These are phyloP conservation scores for Caenorhabditis zanzibari DNA, from an alignment of 2,888 invertebrate species.

Conservation along the genomic window DNA sequence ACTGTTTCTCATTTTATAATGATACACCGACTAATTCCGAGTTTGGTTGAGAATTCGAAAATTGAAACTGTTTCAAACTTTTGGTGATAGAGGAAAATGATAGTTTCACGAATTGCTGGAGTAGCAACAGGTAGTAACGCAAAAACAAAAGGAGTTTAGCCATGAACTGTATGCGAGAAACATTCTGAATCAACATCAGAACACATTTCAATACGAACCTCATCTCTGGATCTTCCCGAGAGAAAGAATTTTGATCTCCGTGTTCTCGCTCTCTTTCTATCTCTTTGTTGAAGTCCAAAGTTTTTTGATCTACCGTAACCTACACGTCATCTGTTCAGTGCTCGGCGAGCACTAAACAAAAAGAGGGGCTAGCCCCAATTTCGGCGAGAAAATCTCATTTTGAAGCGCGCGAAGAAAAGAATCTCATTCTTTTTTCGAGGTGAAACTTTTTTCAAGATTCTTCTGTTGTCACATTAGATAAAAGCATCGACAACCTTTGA, in stretches of 20 bases:
- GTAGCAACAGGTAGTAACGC: no score
- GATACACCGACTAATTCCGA: no score
- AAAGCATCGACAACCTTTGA: slow-evolving; percentile 13
- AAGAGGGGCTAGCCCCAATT: slow-evolving; percentile 25
- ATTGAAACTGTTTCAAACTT: no score
- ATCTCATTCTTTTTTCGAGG: slow-evolving; percentile 17
- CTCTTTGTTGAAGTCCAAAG: no score
- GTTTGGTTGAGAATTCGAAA: no score
- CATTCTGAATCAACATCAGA: no score
- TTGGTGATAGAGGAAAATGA: no score
- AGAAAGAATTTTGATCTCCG: not conserved
- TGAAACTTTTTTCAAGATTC: slow-evolving; percentile 44
- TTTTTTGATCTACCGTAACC: slow-evolving; percentile 41
- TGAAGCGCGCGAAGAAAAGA: slow-evolving; percentile 14
- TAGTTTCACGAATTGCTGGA: no score
- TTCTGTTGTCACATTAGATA: slow-evolving; percentile 31
- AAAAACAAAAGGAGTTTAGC: no score
- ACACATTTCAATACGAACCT: no score
- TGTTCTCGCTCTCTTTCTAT: not conserved
- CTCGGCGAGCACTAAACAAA: slow-evolving; percentile 28
- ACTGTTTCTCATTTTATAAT: no score
- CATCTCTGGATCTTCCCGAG: not conserved
- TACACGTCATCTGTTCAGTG: slow-evolving; percentile 37
- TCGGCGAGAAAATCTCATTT: slow-evolving; percentile 45
- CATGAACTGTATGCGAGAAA: no score